A percentile compares a stretch with the other conserved stretches of the same genome.
Evolutionary conservation across 2,113 vertebrate genomes (phyloP).

Genomic region (Chrysemys picta): DNA sequence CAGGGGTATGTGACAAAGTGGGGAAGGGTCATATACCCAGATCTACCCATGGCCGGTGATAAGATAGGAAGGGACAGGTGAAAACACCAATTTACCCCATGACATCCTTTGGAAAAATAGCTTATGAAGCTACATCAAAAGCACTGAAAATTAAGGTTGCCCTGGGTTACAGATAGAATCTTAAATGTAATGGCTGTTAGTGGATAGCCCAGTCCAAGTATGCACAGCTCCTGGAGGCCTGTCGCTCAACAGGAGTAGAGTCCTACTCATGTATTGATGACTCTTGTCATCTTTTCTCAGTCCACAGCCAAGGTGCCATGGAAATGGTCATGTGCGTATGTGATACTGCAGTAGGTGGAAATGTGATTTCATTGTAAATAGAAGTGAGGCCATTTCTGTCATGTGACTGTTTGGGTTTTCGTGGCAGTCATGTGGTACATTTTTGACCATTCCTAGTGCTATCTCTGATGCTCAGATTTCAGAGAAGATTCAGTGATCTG

Average conservation of each 20-base stretch:
- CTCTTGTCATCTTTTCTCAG: background rate
- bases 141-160: background rate
- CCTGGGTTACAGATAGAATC: background rate
- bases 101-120: background rate
- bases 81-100: background rate
- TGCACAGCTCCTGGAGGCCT: background rate
- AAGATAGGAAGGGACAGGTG: background rate
- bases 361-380: background rate
- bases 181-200: background rate
- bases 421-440: background rate
- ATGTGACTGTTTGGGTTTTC: no score
- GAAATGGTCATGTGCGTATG: background rate
- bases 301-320: background rate
- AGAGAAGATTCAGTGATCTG: background rate
- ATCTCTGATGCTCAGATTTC: background rate
- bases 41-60: background rate
- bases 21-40: background rate
- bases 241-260: background rate
- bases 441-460: background rate
- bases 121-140: background rate
- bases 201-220: background rate
- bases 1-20: background rate
- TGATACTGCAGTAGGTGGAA: background rate
- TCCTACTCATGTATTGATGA: background rate
- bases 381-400: background rate